Evolutionary conservation across 2,888 invertebrate genomes (phyloP), one percentile per base, ranked within the genome.

Genomic region (Cylloceria caligata): DNA sequence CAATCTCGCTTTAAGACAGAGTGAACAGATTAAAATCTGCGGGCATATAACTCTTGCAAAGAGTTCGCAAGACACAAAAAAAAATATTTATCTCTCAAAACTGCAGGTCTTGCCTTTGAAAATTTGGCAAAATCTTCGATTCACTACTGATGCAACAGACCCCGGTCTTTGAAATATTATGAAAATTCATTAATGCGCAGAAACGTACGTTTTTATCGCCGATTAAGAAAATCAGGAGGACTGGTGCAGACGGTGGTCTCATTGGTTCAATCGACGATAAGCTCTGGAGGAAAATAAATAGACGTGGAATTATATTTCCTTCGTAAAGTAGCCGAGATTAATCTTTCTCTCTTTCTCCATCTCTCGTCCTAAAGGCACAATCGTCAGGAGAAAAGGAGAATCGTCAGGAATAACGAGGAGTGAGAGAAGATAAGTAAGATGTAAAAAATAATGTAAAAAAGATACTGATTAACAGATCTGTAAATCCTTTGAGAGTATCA

Each of bases 181-280:
- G 16, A 64, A 45, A 64, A 45, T 57, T 27, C 39, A 68, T 76
- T 76, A 27, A 76, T 76, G 76, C 76, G 76, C 47, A 6, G 47
- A 68, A 76, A 27, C 76, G 67, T 21, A 76, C 71, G 72, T 49
- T 73, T 57, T 57, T 57, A 76, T 75, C 67, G 21, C 24, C 45
- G 67, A 57, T 76, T 67, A 60, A 34, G 55, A 47, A 76, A 42
- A 45, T 21, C 24, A 3, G 21, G 39, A 21, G 16, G 19, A 60
- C 60, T 30, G 16, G 34, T 16, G 16, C 16, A 9, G 27, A 36
- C 19, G 9, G 19, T 3, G 6, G 21, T 52, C 34, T 69, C 36
- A 36, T 69, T 60, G 60, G 34, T 30, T 9, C 60, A 30, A 60
- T 52, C 52, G 42, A 34, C 52, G 16, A n/a, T n/a, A n/a, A 24